Base-by-base conservation (phyloP, 2,888 invertebrate species). In the Formica aserva region DNA sequence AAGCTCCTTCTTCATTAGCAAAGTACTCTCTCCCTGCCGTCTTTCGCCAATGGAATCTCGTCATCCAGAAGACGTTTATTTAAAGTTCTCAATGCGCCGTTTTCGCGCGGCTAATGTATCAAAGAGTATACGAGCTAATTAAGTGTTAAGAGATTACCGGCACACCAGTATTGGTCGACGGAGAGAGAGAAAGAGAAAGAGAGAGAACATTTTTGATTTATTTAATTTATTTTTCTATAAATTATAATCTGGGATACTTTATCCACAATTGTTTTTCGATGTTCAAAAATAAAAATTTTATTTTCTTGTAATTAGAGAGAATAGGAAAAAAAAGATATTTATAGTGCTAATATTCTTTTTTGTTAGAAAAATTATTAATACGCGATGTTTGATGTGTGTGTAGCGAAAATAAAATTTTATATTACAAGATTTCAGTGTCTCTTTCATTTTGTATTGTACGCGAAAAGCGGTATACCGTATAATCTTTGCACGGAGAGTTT, bases 1-100 rank as follows among this genome's bases (percentile, higher is more conserved):
- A 78, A 80, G 78, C 78, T 71, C 60, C 71, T 45, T 78, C 78
- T 45, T 78, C 78, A 78, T 78, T 78, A 78, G 78, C 60, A 78
- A 78, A 71, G 71, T 78, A 18, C 32, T 32, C 41, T 22, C 66
- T 8, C 15, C 32, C 22, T 29, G 41, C 13, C 35, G 60, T 45
- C 71, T 69, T 78, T 18, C 32, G 35, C 45, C 71, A 60, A 60
- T 41, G 60, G 60, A 78, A 78, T 78, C 45, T 45, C 29, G 41
- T 8, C 32, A 15, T n/a, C 78, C 69, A 26, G 38, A 71, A 78
- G 78, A 57, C 69, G 60, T 60, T 78, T 78, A 69, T 78, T 66
- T 78, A 45, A 71, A 78, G 69, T 35, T 60, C 45, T 22, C 45
- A 71, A 78, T 69, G 60, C 60, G 45, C 45, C 71, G 78, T 60